Conservation (phyloP, 2,888 invertebrate species). For the Azorinus chamasolen region DNA sequence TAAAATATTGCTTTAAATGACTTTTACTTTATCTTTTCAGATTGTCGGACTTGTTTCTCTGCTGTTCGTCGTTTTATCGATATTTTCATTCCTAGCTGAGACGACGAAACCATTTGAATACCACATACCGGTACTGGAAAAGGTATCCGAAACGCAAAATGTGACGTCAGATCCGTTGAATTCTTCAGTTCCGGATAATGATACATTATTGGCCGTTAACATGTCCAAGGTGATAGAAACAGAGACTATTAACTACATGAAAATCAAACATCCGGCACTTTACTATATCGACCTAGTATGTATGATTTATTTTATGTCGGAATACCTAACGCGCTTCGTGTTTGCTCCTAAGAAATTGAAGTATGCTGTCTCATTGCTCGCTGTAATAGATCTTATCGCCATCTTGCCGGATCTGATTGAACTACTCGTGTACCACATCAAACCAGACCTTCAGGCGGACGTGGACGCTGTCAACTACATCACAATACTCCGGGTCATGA, state of each 20-base stretch:
- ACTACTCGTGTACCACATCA: constrained; percentile 62
- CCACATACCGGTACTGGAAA: constrained; percentile 7
- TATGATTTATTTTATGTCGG: constrained; percentile 60
- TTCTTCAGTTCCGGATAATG: not conserved
- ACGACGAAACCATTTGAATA: constrained; percentile 62
- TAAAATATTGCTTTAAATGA: not conserved
- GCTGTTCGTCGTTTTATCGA: constrained; percentile 65
- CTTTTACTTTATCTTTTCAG: constrained; percentile 50
- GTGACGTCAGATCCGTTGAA: not conserved
- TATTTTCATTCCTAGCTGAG: constrained; percentile 68
- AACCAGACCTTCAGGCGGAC: constrained; percentile 50
- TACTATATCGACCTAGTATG: constrained; percentile 60
- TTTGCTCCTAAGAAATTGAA: constrained; percentile 54
- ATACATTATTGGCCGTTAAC: not conserved
- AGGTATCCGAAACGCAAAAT: constrained; percentile 5
- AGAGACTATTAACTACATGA: not conserved
- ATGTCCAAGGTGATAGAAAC: not conserved
- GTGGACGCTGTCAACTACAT: constrained; percentile 68
- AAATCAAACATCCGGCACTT: constrained; percentile 60
- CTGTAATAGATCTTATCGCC: constrained; percentile 68
- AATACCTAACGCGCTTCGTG: constrained; percentile 56
- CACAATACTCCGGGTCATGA: constrained; percentile 73
- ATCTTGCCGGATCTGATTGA: constrained; percentile 79
- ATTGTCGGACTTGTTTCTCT: constrained; percentile 62
- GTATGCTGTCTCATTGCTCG: constrained; percentile 51